Percentiles rank a stretch among this genome's conserved stretches.
These are phyloP conservation scores for Ectemnius lituratus DNA, from an alignment of 2,888 invertebrate species.

Conservation along the genomic window DNA sequence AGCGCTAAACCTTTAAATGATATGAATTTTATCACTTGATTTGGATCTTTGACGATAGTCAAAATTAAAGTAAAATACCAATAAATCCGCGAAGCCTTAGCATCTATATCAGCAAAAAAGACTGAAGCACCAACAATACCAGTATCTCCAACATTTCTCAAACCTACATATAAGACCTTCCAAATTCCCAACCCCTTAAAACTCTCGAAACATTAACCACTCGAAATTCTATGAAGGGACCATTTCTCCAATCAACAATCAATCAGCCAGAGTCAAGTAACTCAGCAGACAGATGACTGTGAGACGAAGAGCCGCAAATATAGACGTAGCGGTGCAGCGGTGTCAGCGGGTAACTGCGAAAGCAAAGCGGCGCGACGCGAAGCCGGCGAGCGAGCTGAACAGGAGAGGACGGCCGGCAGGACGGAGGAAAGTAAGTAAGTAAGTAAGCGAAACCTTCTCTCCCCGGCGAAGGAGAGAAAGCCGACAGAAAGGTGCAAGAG, in stretches of 20 bases:
- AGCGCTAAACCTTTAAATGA: no score
- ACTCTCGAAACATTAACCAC: background rate
- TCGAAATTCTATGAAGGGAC: background rate
- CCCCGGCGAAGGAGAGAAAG: conserved; percentile 22
- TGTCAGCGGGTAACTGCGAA: conserved; percentile 51
- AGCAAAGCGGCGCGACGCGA: conserved; percentile 55
- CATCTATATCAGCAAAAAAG: no score
- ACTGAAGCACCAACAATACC: no score
- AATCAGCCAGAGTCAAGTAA: conserved; percentile 31
- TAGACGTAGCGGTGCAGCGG: conserved; percentile 38
- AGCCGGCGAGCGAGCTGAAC: conserved; percentile 31
- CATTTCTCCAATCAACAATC: background rate
- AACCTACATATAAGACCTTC: no score
- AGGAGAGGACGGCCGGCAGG: conserved; percentile 32
- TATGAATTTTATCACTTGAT: no score
- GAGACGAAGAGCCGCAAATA: conserved; percentile 41
- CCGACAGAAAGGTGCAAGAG: conserved; percentile 43
- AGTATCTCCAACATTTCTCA: no score
- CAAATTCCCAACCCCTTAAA: no score
- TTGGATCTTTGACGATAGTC: no score
- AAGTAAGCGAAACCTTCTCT: background rate
- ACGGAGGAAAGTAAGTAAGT: background rate
- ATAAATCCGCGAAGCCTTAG: no score
- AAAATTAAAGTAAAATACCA: no score
- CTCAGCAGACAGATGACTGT: conserved; percentile 24